Evolutionary conservation across 1,140 invertebrate species (phyloP).

Genomic region (Drosophila nikananu): DNA sequence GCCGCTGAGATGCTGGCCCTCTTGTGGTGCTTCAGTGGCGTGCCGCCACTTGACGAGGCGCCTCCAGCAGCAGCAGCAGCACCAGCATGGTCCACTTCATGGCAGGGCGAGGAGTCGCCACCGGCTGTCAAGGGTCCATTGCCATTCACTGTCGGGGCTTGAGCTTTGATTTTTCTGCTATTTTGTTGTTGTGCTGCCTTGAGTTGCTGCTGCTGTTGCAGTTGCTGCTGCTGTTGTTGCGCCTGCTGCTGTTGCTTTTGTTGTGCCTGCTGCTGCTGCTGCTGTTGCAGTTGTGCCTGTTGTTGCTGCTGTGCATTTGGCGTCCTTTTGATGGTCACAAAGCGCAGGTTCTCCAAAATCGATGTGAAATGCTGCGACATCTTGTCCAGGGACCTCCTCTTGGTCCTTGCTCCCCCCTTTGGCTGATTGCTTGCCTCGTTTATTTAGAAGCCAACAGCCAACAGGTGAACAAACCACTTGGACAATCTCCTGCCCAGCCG

Average conservation of each 20-base stretch:
- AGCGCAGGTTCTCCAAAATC: constrained; percentile 84
- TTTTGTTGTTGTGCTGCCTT: constrained; percentile 55
- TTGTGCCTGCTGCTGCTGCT: constrained; percentile 40
- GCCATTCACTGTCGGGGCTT: constrained; percentile 61
- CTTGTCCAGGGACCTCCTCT: constrained; percentile 48
- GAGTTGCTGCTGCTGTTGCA: constrained; percentile 44
- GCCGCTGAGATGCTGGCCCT: constrained; percentile 75
- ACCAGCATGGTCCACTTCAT: constrained; percentile 62
- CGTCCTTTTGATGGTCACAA: constrained; percentile 78
- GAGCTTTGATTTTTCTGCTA: constrained; percentile 67
- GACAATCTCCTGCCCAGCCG: constrained; percentile 28
- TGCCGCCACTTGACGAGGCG: constrained; percentile 31
- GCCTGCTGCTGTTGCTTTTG: constrained; percentile 47
- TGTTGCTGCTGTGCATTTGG: constrained; percentile 67
- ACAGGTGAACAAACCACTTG: constrained; percentile 64
- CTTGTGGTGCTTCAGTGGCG: constrained; percentile 74
- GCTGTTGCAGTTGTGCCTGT: constrained; percentile 51
- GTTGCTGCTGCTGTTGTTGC: constrained; percentile 51
- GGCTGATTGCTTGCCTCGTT: constrained; percentile 53
- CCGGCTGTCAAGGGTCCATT: constrained; percentile 57
- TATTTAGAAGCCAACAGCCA: constrained; percentile 73
- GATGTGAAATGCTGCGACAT: constrained; percentile 85
- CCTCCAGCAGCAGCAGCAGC: constrained; percentile 19
- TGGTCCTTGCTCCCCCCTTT: constrained; percentile 8
- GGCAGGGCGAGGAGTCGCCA: constrained; percentile 44